Evolutionary conservation across 2,888 invertebrate species (phyloP), one percentile per base, ranked within the genome.

Genomic region (Microctonus hyperodae): DNA sequence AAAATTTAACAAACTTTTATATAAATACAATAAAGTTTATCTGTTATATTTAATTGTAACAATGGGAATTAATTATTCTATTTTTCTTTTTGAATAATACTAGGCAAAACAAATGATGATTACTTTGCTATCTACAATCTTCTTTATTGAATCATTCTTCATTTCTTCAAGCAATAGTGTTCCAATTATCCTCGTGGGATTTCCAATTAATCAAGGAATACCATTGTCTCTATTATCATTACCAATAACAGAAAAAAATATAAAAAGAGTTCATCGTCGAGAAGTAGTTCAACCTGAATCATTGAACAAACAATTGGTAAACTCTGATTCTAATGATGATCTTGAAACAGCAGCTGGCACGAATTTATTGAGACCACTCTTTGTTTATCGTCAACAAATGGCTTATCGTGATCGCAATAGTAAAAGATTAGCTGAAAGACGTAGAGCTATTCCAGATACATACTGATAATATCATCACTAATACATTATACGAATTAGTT

Each of bases 331-430:
- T 28, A 65, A 65, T 3, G 76, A 76, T 1, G 82, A 82, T 63
- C 73, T 83, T 5, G 79, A 82, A 59, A 79, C 80, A 2, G 82
- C 83, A 0, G 83, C 83, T 59, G 83, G 83, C 11, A 81, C 81
- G 0, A 82, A 81, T 22, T 72, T 81, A 48, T 78, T 83, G 16
- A 78, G 83, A 48, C 83, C 83, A 6, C 69, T 83, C 23, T 83
- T 83, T 69, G 83, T 83, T 48, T 83, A 83, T 65, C 76, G 83
- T 1, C 83, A 83, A 48, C 83, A 83, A 68, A 63, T 82, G 31
- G 83, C 82, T 2, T 81, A 81, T 60, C 77, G 80, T n/a, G 79
- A 81, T 60, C 80, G 81, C 16, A 59, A 73, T n/a, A 78, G 72
- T 25, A 78, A 80, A 65, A 55, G 31, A 28, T 44, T 44, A 44